Base-by-base conservation (phyloP, 1,140 invertebrate species). In the Acromyrmex heyeri region DNA sequence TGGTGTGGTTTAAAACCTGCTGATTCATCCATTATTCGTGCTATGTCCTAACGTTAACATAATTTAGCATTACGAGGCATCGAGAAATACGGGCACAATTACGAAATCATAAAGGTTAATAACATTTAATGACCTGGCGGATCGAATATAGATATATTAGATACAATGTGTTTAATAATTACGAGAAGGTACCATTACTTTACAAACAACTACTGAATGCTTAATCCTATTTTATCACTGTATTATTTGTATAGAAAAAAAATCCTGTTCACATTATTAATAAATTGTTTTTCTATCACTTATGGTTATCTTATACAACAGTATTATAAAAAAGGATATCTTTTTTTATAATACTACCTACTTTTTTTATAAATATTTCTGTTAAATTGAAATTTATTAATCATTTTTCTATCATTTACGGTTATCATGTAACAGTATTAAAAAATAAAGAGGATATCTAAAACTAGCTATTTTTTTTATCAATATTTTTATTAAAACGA, bases 41-140 rank as follows among this genome's bases (percentile, higher is more conserved):
- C 79, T 72, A 72, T 53, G 65, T 44, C 2, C 67, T 82, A 50
- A 53, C 67, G 38, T 55, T 55, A 73, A 73, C 38, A 82, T 82
- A 82, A 82, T 82, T 82, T 73, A 82, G 38, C 21, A 3, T 67
- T 79, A 38, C 44, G 61, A 21, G 61, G 14, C 76, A 81, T 70
- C 77, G 55, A 73, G 67, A 73, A 82, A 82, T 48, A 24, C n/a
- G 24, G 24, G 24, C 18, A 34, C 38, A 82, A 82, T 73, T 73
- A 73, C 30, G 55, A 73, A 73, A 73, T 73, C 67, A 65, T 61
- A 34, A 57, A 73, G 73, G 53, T 82, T 82, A 82, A 82, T 73
- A 61, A 55, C 55, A 67, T 73, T 59, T 48, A 69, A 73, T 73
- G 77, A 82, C 21, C 59, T 38, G 53, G 55, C 67, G 34, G 14